phyloP scores from a whole-genome alignment of 2,797 vertebrate species.

The Euphonia xanthogaster region DNA sequence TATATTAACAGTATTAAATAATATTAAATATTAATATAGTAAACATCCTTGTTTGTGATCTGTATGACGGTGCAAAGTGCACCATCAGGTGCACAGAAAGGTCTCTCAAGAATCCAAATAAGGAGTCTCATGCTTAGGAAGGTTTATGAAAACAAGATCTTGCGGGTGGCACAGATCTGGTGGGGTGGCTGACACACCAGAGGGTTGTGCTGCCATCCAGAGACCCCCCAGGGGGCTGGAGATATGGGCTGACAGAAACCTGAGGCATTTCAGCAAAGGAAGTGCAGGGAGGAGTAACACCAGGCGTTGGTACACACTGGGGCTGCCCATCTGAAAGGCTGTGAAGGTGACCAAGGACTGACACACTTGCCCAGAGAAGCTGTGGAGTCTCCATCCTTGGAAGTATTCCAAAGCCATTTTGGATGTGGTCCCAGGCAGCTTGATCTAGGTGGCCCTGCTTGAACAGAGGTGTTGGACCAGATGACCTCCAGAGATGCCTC shows the following conservation, averaged over 20 bases:
- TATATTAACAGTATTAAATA: not conserved
- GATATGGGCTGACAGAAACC: not conserved
- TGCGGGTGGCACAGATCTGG: not conserved
- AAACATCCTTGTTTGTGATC: not conserved
- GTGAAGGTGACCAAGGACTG: not conserved
- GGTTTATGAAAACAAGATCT: not conserved
- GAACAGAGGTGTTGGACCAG: not conserved
- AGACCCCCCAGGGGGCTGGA: not conserved
- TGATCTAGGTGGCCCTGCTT: not conserved
- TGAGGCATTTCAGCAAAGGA: not conserved
- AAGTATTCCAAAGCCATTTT: not conserved
- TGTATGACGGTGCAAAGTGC: not conserved
- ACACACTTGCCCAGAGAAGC: not conserved
- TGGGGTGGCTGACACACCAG: not conserved
- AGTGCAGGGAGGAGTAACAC: not conserved
- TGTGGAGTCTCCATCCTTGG: not conserved
- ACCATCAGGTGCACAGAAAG: not conserved
- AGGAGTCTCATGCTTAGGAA: too few relatives aligned
- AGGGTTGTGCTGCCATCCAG: not conserved
- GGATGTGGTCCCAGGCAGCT: not conserved
- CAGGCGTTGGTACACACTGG: rapidly evolving
- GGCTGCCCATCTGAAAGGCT: not conserved
- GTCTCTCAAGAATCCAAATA: too few relatives aligned
- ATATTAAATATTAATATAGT: not conserved
- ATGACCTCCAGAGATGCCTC: not conserved